Evolutionary conservation across 2,113 vertebrate genomes (phyloP), one percentile per base, ranked within the genome.

Genomic region (Tachysurus fulvidraco): DNA sequence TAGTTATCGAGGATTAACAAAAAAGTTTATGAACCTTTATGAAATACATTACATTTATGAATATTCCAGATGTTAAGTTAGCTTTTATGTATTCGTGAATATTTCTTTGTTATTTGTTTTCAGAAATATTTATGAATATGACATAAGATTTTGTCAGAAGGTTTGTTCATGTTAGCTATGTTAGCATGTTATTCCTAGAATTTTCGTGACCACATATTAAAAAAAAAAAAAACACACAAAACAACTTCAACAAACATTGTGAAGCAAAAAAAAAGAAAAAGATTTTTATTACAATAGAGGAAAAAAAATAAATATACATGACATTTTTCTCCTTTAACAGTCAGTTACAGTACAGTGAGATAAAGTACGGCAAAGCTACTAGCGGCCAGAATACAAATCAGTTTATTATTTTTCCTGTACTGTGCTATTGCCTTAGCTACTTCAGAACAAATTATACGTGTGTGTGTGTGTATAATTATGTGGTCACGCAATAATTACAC

Each of bases 221-320:
- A 36, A 36, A 36, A 36, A 36, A 36, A 36, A 36, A 36, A 36
- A 36, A 36, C 17, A 10, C 36, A 36, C 1, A 36, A 36, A 36
- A 36, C 17, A 10, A 74, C 7, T 9, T 55, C 16, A 78, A 71
- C 25, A 71, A 30, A 62, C 78, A 77, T 10, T 59, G 17, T 59
- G 60, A 85, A 89, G 83, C 89, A 89, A 81, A 81, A 81, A 96
- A 95, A 94, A 36, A 95, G 93, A 96, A 95, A 94, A 36, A 95
- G 93, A 92, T 95, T 97, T 92, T 97, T 96, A 97, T 97, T 97
- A 97, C 96, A 96, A 96, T 95, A 94, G 93, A 96, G 94, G 94
- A 97, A 97, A 98, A 93, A 97, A 97, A 98, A 98, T 96, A 96
- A 95, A 96, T 92, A 94, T 95, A 96, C 92, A 96, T 93, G 93